Evolutionary conservation across 1,140 invertebrate genomes (phyloP).

Genomic region (Melipona quadrifasciata): DNA sequence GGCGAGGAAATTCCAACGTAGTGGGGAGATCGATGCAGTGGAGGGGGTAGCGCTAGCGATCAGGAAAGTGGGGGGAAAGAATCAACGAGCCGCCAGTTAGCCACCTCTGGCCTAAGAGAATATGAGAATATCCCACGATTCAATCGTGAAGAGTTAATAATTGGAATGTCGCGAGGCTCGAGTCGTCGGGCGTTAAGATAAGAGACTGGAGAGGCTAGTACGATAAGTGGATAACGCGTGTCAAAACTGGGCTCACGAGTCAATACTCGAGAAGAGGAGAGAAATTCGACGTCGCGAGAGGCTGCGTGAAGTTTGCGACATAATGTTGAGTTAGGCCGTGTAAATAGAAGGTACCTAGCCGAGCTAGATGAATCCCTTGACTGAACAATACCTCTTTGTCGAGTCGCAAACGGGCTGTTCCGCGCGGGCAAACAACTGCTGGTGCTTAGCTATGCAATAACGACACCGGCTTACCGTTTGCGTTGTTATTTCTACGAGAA

Average conservation of each 20-base stretch:
- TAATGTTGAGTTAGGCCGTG: slow-evolving; percentile 73
- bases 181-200: background rate
- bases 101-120: no score
- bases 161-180: background rate
- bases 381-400: slow-evolving; percentile 74
- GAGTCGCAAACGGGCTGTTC: slow-evolving; percentile 69
- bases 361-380: slow-evolving; percentile 62
- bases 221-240: background rate
- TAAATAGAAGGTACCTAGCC: slow-evolving; percentile 65
- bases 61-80: no score
- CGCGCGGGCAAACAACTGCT: slow-evolving; percentile 64
- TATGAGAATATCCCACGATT: no score
- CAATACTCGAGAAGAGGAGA: slow-evolving; percentile 19
- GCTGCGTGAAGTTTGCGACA: slow-evolving; percentile 57
- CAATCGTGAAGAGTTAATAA: background rate
- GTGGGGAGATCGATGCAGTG: no score
- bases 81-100: no score
- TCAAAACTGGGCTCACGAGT: background rate
- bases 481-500: slow-evolving; percentile 62
- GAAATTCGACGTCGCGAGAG: slow-evolving; percentile 38
- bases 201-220: background rate
- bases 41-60: no score
- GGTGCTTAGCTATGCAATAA: slow-evolving; percentile 68
- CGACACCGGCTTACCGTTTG: slow-evolving; percentile 57
- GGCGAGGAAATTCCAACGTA: no score